Base-by-base conservation (phyloP, 2,888 invertebrate species). In the Opisthograptis luteolata region DNA sequence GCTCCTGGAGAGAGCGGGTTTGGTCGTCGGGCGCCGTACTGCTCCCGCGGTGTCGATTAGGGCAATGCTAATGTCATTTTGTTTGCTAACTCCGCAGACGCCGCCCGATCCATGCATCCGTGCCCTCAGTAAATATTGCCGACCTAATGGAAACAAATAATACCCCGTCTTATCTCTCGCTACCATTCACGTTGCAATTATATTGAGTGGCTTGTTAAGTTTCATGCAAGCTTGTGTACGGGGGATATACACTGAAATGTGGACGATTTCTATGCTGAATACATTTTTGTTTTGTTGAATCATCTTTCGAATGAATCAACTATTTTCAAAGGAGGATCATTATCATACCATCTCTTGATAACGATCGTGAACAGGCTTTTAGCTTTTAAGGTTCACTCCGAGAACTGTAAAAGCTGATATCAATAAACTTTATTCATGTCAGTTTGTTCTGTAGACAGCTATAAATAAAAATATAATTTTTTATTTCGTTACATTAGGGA, bases 61-160 rank as follows among this genome's bases (percentile, higher is more conserved):
- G 76, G 75, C 78, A 76, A 84, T 80, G 82, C 81, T 85, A 85
- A 87, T 83, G 81, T 70, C 79, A 79, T 84, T 58, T 83, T 86
- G 81, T 84, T 84, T 82, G 77, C 73, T 65, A 80, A 83, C 80
- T 85, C 81, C 62, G 67, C 76, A 84, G 81, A 80, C 80, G 64
- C 66, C 62, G 70, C 68, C 68, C 65, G 68, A 68, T 64, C 69
- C 68, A 66, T 72, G 71, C 73, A 76, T 72, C 68, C 60, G 64
- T 70, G 68, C 49, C 62, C 68, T 65, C 50, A 44, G 65, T 72
- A 79, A 78, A 79, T 75, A 79, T 73, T 68, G 71, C 66, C 66
- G 60, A 60, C 64, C 53, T 69, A 69, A 76, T 73, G 67, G 61
- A 71, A 73, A 72, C 72, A 68, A 76, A 74, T 68, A 66, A 68